Evolutionary conservation across 2,888 invertebrate species (phyloP).

Genomic region (Malthinus flaveolus): DNA sequence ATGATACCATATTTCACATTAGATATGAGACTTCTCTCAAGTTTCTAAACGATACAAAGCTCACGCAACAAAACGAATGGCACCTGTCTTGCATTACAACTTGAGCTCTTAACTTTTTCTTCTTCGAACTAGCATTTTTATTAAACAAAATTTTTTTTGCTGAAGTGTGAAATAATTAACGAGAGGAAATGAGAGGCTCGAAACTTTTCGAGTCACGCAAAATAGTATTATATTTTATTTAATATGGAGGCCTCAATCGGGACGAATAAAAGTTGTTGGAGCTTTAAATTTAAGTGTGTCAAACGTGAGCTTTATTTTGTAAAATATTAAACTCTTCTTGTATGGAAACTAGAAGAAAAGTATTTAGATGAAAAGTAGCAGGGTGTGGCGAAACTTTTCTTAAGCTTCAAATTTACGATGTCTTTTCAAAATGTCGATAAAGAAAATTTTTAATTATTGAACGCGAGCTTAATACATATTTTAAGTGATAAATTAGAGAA

Average conservation of each 20-base stretch:
- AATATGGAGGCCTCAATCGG: not conserved
- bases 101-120: too few species aligned
- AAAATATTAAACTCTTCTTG: conserved; percentile 17
- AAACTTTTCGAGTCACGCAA: conserved; percentile 5
- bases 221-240: not conserved
- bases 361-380: conserved; percentile 11
- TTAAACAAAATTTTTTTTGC: not conserved
- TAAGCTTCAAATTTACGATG: conserved; percentile 13
- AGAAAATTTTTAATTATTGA: not conserved
- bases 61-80: too few species aligned
- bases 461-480: not conserved
- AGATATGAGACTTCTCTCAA: too few species aligned
- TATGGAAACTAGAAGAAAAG: conserved; percentile 14
- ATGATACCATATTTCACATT: too few species aligned
- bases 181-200: not conserved
- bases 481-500: too few species aligned
- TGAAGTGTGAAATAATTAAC: conserved; percentile 1
- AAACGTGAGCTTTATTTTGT: conserved; percentile 14
- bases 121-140: not conserved
- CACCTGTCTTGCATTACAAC: too few species aligned
- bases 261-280: conserved; percentile 18
- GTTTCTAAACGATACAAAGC: too few species aligned
- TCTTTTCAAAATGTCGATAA: conserved; percentile 9
- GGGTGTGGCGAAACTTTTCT: conserved; percentile 9
- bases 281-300: conserved; percentile 16